A percentile compares a stretch with the other conserved stretches of the same genome.
Conservation (phyloP, 30 jellyfish, hydroid and myxozoan genomes). For the Pseudorhiza aurosa region DNA sequence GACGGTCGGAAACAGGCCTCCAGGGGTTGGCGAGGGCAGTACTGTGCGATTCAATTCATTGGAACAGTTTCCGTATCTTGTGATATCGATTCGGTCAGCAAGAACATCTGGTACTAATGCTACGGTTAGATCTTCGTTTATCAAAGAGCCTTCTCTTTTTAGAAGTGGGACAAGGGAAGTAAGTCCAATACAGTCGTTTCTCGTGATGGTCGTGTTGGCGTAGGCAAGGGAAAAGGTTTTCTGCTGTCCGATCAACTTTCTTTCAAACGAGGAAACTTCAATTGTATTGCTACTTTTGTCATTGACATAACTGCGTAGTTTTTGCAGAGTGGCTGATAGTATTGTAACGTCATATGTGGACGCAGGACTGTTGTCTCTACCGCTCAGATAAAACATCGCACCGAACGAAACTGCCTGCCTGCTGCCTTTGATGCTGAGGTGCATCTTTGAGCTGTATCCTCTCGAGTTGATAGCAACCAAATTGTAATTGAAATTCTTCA, state of each 20-base stretch:
- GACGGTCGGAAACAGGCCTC: constrained; percentile 47
- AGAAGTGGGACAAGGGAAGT: constrained; percentile 18
- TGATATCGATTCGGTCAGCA: constrained; percentile 43
- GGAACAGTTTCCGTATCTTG: constrained; percentile 48
- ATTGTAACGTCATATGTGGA: constrained; percentile 26
- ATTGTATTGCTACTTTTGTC: constrained; percentile 18
- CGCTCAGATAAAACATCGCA: constrained; percentile 30
- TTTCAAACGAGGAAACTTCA: constrained; percentile 47
- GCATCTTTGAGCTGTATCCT: constrained; percentile 40
- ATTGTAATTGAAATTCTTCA: constrained; percentile 1
- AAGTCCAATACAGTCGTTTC: constrained; percentile 36
- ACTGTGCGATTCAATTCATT: not conserved
- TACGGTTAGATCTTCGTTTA: constrained; percentile 21
- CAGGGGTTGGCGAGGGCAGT: constrained; percentile 56
- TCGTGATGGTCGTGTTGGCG: constrained; percentile 35
- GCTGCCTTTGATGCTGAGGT: constrained; percentile 7
- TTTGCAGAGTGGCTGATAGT: constrained; percentile 5
- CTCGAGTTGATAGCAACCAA: constrained; percentile 52
- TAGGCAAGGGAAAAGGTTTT: constrained; percentile 53
- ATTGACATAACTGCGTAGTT: constrained; percentile 49
- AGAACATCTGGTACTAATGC: constrained; percentile 60
- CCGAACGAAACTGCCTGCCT: constrained; percentile 38
- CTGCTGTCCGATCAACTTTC: constrained; percentile 46
- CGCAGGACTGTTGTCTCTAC: constrained; percentile 60
- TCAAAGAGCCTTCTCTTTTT: constrained; percentile 14